Base-by-base conservation (phyloP, 2,113 vertebrate genomes). In the Gracilinanus agilis region DNA sequence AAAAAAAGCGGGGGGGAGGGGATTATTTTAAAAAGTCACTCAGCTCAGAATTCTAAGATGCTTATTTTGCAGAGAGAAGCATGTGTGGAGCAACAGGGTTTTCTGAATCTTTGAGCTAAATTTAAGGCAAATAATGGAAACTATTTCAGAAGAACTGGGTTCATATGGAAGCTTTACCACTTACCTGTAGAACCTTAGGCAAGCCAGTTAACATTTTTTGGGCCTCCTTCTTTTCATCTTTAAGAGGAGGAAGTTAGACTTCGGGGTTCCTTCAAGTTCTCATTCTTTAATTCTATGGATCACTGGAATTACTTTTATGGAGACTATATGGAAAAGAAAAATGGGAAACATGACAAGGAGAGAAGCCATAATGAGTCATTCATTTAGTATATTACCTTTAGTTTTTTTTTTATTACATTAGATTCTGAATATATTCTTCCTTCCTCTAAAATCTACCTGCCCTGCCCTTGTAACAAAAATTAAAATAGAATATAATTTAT, bases 131-230 rank as follows among this genome's bases (percentile, higher is more conserved):
- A 34, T 10, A 67, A 10, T 34, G 29, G 61, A 34, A 67, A 67
- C 29, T 67, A 11, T 10, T 75, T 75, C 67, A 75, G 34, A 75
- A 75, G 34, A 67, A 8, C 13, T 75, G 16, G 5, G 3, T 6
- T 83, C 9, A 92, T 93, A n/a, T 49, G 55, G 90, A 58, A 61
- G 49, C 53, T 96, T 93, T 90, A 53, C 54, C n/a, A 93, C 29
- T 94, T 53, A 96, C 75, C 49, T 89, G 93, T 6, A n/a, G 88
- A 89, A 24, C 40, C 88, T 96, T 67, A 49, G 53, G 55, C n/a
- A 93, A 75, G 90, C 23, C 19, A 90, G 44, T 83, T 94, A 25
- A 61, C 49, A 89, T 92, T 54, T 90, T 75, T 34, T 91, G 83
- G 94, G 55, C 21, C 16, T 97, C 16, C 12, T 44, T 12, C 92